These are phyloP conservation scores for Octopus bimaculoides DNA, from an alignment of 1,140 invertebrate genomes.

Conservation along the genomic window DNA sequence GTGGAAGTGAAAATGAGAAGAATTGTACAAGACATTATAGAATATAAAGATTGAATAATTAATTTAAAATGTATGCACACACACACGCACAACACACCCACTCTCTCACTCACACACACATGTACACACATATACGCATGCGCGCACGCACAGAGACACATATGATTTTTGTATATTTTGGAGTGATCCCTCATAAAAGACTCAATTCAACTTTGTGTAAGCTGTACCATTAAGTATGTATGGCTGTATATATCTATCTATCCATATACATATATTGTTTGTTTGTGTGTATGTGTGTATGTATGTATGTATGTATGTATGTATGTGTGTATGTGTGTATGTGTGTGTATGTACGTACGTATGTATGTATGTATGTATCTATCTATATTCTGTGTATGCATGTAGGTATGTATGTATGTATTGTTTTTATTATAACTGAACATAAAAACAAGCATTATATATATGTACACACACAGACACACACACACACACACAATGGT, in stretches of 20 bases:
- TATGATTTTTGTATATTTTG: background rate
- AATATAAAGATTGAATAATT: too few relatives aligned
- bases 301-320: background rate
- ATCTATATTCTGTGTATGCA: background rate
- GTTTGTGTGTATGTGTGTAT: background rate
- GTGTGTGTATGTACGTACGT: background rate
- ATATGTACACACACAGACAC: too few relatives aligned
- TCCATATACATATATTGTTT: too few relatives aligned
- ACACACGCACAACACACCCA: background rate
- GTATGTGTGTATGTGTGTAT: background rate
- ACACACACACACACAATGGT: too few relatives aligned
- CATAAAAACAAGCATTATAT: too few relatives aligned
- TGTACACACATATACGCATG: background rate
- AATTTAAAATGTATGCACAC: background rate
- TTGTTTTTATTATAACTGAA: background rate
- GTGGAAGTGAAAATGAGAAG: too few relatives aligned
- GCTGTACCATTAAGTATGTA: too few relatives aligned
- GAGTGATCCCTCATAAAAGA: too few relatives aligned
- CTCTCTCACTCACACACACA: constrained; percentile 1
- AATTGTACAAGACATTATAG: too few relatives aligned
- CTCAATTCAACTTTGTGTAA: too few relatives aligned
- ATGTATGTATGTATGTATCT: background rate
- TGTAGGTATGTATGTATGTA: background rate
- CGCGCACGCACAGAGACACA: background rate
- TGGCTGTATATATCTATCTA: too few relatives aligned